phyloP scores from a whole-genome alignment of 2,113 vertebrate genomes.

The Eurypyga helias region DNA sequence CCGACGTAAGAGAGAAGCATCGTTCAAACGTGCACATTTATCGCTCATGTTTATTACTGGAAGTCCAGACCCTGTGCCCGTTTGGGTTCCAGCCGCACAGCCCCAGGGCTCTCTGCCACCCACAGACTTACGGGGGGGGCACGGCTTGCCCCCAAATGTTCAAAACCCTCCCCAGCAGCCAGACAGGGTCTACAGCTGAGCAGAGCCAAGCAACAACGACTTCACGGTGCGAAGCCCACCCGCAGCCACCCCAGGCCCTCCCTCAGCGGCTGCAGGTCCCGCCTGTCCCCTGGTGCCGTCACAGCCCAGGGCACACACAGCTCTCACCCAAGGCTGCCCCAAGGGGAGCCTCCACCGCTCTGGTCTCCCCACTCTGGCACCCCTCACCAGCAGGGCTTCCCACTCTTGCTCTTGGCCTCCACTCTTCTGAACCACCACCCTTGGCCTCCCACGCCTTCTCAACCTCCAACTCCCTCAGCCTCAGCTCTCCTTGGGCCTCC shows the following conservation, averaged over 20 bases:
- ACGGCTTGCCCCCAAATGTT: not conserved
- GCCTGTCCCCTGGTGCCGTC: not conserved
- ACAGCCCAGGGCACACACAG: not conserved
- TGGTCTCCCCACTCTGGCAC: not conserved
- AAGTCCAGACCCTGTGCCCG: not conserved
- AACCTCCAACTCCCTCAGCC: no score
- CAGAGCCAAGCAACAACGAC: not conserved
- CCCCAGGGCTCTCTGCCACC: not conserved
- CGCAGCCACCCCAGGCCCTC: not conserved
- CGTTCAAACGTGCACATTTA: rapidly evolving
- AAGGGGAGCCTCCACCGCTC: not conserved
- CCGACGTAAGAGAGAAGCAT: not conserved
- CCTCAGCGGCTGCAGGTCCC: not conserved
- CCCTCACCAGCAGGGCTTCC: not conserved
- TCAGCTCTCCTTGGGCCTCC: not conserved
- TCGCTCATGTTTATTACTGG: not conserved
- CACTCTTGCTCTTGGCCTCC: not conserved
- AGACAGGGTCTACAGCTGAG: not conserved
- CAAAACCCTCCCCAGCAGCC: not conserved
- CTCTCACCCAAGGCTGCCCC: not conserved
- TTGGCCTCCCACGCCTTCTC: not conserved
- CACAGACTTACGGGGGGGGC: rapidly evolving
- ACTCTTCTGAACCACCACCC: not conserved
- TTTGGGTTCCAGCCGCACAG: no score
- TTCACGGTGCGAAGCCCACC: not conserved